Percentiles rank a stretch among this genome's conserved stretches.
phyloP scores from a whole-genome alignment of 1,140 invertebrate species.

The Ceratina japonica region DNA sequence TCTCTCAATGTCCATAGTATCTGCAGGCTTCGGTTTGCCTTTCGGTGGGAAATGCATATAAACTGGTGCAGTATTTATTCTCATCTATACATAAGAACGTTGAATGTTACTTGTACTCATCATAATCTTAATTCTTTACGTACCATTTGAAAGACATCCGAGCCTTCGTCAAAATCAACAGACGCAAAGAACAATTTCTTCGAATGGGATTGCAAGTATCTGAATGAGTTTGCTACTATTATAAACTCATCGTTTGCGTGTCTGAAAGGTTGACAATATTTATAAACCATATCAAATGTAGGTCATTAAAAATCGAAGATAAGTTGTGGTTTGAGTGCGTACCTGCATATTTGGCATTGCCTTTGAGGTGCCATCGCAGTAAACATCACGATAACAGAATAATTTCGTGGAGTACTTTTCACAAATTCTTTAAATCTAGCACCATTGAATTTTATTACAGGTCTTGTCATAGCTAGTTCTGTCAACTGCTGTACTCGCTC shows the following conservation, averaged over 20 bases:
- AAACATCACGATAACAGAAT: constrained; percentile 98
- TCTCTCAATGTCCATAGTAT: constrained; percentile 98
- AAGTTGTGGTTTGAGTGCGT: too few species aligned
- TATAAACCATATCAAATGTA: too few species aligned
- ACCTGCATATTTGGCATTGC: constrained; percentile 96
- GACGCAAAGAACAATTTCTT: constrained; percentile 98
- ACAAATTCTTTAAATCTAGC: constrained; percentile 96
- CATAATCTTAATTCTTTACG: background rate
- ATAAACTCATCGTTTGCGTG: constrained; percentile 97
- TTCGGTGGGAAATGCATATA: constrained; percentile 99
- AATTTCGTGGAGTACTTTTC: constrained; percentile 94
- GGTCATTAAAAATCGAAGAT: too few species aligned
- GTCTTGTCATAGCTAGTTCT: constrained; percentile 92
- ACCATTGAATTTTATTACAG: constrained; percentile 93
- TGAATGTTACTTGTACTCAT: constrained; percentile 7
- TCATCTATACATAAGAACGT: constrained; percentile 83
- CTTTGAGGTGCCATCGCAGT: constrained; percentile 96
- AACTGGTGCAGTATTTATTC: constrained; percentile 97
- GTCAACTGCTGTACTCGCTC: constrained; percentile 95
- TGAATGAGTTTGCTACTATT: constrained; percentile 97
- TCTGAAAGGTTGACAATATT: constrained; percentile 78
- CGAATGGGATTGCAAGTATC: constrained; percentile 91
- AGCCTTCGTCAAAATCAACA: constrained; percentile 99
- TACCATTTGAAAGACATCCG: constrained; percentile 97
- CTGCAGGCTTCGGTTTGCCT: constrained; percentile 95